Evolutionary conservation across 92 coral and sea anemone genomes (phyloP).

Genomic region (Scolanthus callimorphus): DNA sequence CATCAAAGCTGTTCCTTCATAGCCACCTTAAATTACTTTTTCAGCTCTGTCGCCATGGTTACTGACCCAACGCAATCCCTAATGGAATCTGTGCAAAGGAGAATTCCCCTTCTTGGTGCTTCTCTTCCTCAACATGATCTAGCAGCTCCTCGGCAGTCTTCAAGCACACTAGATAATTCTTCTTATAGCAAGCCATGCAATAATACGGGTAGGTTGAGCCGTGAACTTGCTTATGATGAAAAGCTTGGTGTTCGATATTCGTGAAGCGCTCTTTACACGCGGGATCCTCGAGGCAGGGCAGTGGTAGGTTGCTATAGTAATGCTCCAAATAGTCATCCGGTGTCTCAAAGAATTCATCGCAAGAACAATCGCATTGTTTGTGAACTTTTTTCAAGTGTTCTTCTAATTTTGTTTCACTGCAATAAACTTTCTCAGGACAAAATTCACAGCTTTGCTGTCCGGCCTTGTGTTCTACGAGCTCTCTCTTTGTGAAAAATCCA

Average conservation of each 20-base stretch:
- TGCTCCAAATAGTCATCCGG: constrained; percentile 65
- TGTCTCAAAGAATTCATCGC: constrained; percentile 65
- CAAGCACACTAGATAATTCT: constrained; percentile 62
- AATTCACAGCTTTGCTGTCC: constrained; percentile 58
- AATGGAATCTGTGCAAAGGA: constrained; percentile 82
- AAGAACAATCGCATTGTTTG: constrained; percentile 64
- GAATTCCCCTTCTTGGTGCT: constrained; percentile 66
- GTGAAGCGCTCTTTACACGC: constrained; percentile 74
- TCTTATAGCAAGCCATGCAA: constrained; percentile 89
- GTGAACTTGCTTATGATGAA: constrained; percentile 77
- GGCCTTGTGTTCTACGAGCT: constrained; percentile 48
- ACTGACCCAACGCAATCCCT: constrained; percentile 31
- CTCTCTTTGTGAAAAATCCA: constrained; percentile 72
- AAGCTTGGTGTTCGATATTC: constrained; percentile 77
- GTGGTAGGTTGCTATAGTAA: constrained; percentile 69
- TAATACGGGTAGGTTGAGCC: constrained; percentile 82
- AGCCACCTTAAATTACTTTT: too few relatives aligned
- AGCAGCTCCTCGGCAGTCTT: constrained; percentile 78
- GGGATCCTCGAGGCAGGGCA: constrained; percentile 87
- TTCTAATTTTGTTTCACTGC: constrained; percentile 51
- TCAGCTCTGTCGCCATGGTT: neutral
- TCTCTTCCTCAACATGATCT: constrained; percentile 72
- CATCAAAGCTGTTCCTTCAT: too few relatives aligned
- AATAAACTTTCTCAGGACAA: constrained; percentile 68
- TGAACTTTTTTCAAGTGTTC: constrained; percentile 66